A percentile compares a stretch with the other conserved stretches of the same genome.
phyloP scores from a whole-genome alignment of 2,888 invertebrate genomes.

The Adela reaumurella region DNA sequence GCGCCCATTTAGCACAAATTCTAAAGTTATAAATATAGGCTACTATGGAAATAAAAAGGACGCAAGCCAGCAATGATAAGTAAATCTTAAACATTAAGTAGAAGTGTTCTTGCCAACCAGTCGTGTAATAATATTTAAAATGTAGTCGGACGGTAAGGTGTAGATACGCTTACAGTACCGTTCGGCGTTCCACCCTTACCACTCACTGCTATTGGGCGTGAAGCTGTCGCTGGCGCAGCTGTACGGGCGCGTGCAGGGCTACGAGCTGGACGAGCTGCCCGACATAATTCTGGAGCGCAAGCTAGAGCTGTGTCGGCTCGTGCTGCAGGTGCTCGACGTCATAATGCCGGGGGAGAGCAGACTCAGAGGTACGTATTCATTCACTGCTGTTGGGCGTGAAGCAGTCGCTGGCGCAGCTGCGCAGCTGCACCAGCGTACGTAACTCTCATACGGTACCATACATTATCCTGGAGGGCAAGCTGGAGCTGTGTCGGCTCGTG shows the following conservation, averaged over 20 bases:
- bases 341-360: slow-evolving; percentile 76
- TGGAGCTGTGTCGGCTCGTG: slow-evolving; percentile 66
- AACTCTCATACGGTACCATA: slow-evolving; percentile 70
- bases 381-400: slow-evolving; percentile 64
- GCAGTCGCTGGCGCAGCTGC: slow-evolving; percentile 71
- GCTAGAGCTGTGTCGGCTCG: slow-evolving; percentile 65
- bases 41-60: too few relatives aligned
- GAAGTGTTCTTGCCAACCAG: too few relatives aligned
- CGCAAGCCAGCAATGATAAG: too few relatives aligned
- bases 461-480: slow-evolving; percentile 69
- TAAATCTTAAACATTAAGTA: too few relatives aligned
- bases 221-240: slow-evolving; percentile 70
- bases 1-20: too few relatives aligned
- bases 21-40: too few relatives aligned
- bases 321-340: slow-evolving; percentile 65
- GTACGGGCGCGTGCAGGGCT: slow-evolving; percentile 74
- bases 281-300: slow-evolving; percentile 72
- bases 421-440: slow-evolving; percentile 73
- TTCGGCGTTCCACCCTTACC: slow-evolving; percentile 71
- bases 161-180: slow-evolving; percentile 49
- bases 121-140: too few relatives aligned
- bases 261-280: slow-evolving; percentile 66
- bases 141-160: too few relatives aligned
- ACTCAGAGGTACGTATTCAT: slow-evolving; percentile 65
- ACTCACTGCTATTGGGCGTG: slow-evolving; percentile 65